Base-by-base conservation (phyloP, 2,797 vertebrate genomes). In the Bradypodion pumilum region DNA sequence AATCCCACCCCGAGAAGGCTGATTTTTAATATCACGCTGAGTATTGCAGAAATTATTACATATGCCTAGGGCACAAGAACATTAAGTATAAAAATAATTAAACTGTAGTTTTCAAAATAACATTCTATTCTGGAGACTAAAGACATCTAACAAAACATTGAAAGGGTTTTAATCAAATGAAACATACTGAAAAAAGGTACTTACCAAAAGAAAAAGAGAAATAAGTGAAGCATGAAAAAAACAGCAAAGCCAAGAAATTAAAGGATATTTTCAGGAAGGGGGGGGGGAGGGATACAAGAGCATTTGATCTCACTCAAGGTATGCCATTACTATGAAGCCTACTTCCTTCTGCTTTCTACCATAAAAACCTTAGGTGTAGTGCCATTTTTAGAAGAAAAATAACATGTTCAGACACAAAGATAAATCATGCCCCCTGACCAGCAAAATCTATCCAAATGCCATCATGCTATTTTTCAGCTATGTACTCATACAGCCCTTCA, bases 141-240 rank as follows among this genome's bases (percentile, higher is more conserved):
- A 81, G 35, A 46, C 25, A 80, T 63, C 37, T 37, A 68, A 80
- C 7, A 35, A 40, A 75, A 46, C 56, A 76, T 32, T 23, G 37
- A 46, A 76, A 81, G 44, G 35, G 46, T 8, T 81, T 60, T 69
- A 63, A 76, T 29, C 37, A 85, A 75, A 42, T 59, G 23, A 78
- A 70, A 27, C 5, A 35, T 82, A 59, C 19, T 79, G 80, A 59
- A 83, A 89, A 90, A 83, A 92, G 85, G 78, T 96, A 96, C 97
- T 97, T 96, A 97, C 97, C 97, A 95, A 90, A 89, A 83, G 75
- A 92, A 95, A 95, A 95, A 95, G 92, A 89, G 89, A 93, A 95
- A 90, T 90, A 93, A 91, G 88, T 85, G 95, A 92, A 95, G 97
- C 97, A 95, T 97, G 95, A 89, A 88, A 91, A 92, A 94, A 94